These are phyloP conservation scores for Chiroxiphia lanceolata DNA, from an alignment of 2,797 vertebrate species.

Conservation along the genomic window DNA sequence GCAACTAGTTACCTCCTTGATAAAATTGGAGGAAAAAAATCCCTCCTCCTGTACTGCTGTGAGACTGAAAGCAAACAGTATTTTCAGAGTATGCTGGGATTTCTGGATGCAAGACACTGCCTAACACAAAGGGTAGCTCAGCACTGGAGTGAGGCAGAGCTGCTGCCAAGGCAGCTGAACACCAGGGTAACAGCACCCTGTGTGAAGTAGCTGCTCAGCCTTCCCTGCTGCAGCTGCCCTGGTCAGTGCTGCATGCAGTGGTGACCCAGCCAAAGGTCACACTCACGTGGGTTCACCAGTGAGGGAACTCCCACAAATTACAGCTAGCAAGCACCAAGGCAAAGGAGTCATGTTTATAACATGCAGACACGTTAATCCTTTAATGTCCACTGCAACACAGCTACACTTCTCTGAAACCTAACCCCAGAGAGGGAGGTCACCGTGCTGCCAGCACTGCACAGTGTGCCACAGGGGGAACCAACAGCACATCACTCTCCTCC, in stretches of 20 bases:
- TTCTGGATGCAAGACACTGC: not conserved
- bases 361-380: not conserved
- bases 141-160: not conserved
- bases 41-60: not conserved
- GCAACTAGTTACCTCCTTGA: not conserved
- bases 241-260: accelerated
- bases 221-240: not conserved
- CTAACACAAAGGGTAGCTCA: not conserved
- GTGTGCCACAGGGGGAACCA: not conserved
- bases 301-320: not conserved
- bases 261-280: not conserved
- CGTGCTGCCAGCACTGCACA: not conserved
- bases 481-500: not conserved
- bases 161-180: not conserved
- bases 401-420: not conserved
- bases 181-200: not conserved
- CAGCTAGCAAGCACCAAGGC: not conserved
- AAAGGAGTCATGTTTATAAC: not conserved
- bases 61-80: not conserved
- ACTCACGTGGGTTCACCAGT: not conserved
- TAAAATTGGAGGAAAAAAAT: not conserved
- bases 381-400: not conserved
- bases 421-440: not conserved
- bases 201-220: accelerated
- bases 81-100: not conserved